A percentile compares a stretch with the other conserved stretches of the same genome.
These are phyloP conservation scores for Mus caroli DNA, from an alignment of 2,797 vertebrate genomes.

Conservation along the genomic window DNA sequence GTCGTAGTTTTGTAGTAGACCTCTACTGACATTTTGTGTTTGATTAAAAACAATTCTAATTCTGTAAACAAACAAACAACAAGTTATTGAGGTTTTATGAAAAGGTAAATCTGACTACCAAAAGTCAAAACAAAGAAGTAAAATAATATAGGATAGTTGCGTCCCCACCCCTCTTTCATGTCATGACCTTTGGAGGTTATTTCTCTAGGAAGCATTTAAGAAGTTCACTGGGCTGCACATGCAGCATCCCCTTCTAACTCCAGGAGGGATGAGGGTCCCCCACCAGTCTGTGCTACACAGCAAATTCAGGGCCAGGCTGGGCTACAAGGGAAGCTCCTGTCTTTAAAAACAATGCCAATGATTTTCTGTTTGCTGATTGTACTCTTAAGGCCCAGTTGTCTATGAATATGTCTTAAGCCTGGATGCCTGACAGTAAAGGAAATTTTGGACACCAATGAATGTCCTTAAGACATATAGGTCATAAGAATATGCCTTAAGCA, in stretches of 20 bases:
- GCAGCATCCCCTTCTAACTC: background rate
- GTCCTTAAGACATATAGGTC: background rate
- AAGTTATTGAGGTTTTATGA: background rate
- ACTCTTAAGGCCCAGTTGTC: background rate
- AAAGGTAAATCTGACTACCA: background rate
- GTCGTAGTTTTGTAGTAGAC: background rate
- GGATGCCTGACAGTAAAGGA: too few species aligned
- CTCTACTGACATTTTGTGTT: background rate
- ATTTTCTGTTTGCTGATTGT: background rate
- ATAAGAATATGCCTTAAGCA: background rate
- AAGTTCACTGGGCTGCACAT: background rate
- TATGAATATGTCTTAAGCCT: background rate
- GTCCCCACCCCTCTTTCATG: background rate
- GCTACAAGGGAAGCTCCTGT: background rate
- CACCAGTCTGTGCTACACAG: background rate
- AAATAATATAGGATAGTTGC: background rate
- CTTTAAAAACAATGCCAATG: background rate
- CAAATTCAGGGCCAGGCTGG: background rate
- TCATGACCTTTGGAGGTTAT: background rate
- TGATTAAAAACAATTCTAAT: background rate
- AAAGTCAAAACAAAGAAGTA: background rate
- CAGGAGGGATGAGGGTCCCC: background rate
- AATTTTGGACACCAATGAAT: too few species aligned
- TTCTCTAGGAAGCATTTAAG: conserved; percentile 20
- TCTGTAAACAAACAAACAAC: background rate